Evolutionary conservation across 2,888 invertebrate genomes (phyloP), one percentile per base, ranked within the genome.

Genomic region (Meghimatium bilineatum): DNA sequence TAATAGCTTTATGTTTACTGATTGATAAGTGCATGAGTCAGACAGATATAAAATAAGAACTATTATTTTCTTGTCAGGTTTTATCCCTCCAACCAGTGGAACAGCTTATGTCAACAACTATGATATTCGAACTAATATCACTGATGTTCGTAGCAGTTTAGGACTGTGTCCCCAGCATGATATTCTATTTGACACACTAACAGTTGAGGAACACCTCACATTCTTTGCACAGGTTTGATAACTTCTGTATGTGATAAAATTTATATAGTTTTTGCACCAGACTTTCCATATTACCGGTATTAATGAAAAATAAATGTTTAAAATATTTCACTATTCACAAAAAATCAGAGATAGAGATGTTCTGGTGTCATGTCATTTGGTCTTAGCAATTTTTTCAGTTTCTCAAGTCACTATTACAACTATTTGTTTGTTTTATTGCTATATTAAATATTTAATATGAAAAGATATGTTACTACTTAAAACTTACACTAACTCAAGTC

Each of bases 121-220:
- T 90, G 96, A 96, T 91, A 96, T 97, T 86, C 91, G 95, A 17
- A 95, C 94, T 0, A 95, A 96, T 88, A 94, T 96, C 83, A 93
- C 94, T 1, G 94, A 94, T 0, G 96, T 96, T 0, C 95, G 97
- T 23, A 94, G 95, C 74, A 96, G 96, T 87, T 94, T 98, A 80
- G 98, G 98, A 0, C 95, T 97, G 78, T 98, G 98, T 92, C 97
- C 98, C 0, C 93, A 98, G 91, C 96, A 97, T 92, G 96, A 97
- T 93, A 96, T 97, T 5, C 94, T 97, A 0, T 97, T 97, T 92
- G 96, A 96, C 87, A 96, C 96, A 87, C 94, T 97, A 74, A 97
- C 97, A 0, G 97, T 97, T 1, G 94, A 94, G 32, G 97, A 97
- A 93, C 97, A 97, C 92, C 94, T 97, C 36, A 95, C 96, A 85